Conservation (phyloP, 64 coral and sea anemone genomes). For the Orbicella faveolata region DNA sequence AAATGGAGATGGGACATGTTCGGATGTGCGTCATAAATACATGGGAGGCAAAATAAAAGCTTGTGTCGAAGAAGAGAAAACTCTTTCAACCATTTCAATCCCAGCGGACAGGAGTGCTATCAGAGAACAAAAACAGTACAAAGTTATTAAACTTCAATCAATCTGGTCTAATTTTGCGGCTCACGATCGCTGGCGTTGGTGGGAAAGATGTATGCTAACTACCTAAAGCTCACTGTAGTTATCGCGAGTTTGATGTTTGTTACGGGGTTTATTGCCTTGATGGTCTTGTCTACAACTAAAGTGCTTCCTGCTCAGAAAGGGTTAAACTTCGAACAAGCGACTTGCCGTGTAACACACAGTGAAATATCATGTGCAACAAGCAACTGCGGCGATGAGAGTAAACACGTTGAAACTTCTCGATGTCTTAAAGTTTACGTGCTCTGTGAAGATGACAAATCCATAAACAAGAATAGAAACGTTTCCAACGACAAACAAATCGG, state of each 20-base stretch:
- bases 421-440: constrained; percentile 20
- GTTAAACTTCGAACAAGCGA: neutral
- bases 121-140: neutral
- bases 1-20: too few species aligned
- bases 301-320: neutral
- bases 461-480: neutral
- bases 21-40: too few species aligned
- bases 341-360: neutral
- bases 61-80: neutral
- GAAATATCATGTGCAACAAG: neutral
- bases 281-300: neutral
- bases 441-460: neutral
- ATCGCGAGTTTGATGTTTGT: constrained; percentile 5
- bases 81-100: neutral
- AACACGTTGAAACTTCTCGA: too few species aligned
- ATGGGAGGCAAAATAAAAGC: neutral
- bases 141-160: neutral
- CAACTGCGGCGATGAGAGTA: neutral
- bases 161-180: neutral
- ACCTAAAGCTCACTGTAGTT: neutral
- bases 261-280: neutral
- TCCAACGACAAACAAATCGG: neutral
- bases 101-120: neutral
- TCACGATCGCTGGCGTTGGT: neutral
- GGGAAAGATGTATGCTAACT: neutral